Conservation (phyloP, 2,113 vertebrate genomes). For the Empidonax alnorum region DNA sequence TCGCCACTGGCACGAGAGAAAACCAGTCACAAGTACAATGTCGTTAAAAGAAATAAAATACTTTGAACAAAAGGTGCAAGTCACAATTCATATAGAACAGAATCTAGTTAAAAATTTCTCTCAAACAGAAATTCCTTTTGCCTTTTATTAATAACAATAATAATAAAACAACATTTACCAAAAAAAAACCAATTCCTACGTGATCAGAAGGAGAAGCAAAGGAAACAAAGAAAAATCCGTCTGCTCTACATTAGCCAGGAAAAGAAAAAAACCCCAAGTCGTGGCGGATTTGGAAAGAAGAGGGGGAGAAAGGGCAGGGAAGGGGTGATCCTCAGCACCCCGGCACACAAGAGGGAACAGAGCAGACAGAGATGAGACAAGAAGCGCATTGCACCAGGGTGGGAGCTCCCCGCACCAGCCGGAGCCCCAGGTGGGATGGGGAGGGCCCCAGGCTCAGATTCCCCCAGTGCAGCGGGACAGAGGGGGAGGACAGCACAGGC, state of each 20-base stretch:
- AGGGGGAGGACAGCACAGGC: background rate
- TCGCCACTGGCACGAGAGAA: conserved; percentile 62
- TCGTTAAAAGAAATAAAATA: conserved; percentile 63
- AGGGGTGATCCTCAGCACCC: background rate
- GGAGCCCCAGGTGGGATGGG: background rate
- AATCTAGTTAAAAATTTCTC: conserved; percentile 75
- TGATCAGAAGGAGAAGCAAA: conserved; percentile 79
- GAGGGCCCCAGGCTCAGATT: background rate
- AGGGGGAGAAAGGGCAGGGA: background rate
- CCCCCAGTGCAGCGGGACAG: background rate
- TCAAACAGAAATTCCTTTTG: conserved; percentile 74
- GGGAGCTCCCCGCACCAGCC: conserved; percentile 6
- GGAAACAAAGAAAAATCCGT: conserved; percentile 37
- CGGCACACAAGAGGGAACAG: background rate
- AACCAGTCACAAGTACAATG: conserved; percentile 66
- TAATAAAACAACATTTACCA: conserved; percentile 78
- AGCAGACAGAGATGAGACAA: conserved; percentile 30
- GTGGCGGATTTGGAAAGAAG: background rate
- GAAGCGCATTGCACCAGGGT: conserved; percentile 53
- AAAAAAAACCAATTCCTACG: conserved; percentile 78
- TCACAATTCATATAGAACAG: conserved; percentile 76
- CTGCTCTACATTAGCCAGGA: conserved; percentile 1
- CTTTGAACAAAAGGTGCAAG: conserved; percentile 75
- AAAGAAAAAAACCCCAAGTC: background rate
- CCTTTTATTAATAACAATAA: conserved; percentile 77